Base-by-base conservation (phyloP, 1,140 invertebrate species). In the Zaprionus camerounensis region DNA sequence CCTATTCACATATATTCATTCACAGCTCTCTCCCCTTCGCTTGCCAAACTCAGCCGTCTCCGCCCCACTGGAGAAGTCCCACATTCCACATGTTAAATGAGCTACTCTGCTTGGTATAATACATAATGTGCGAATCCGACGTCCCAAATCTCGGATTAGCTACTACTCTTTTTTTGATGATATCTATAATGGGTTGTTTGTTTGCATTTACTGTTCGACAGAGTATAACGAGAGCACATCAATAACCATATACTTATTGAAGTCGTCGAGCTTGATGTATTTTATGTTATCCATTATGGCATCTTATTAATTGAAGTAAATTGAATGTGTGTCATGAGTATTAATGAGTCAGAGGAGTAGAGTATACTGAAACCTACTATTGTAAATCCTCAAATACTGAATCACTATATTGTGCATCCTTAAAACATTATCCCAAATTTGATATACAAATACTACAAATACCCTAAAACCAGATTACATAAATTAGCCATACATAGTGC, bases 1-100 rank as follows among this genome's bases (percentile, higher is more conserved):
- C 53, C 62, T 68, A 56, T 76, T 34, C 65, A 73, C 63, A 34
- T 49, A 31, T 49, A 20, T 20, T 22, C 38, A 68, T 55, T 57
- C 53, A 44, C 34, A 44, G 51, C 41, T 66, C 41, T 15, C 46
- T 17, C 53, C 20, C 38, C 4, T 26, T 41, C 20, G 51, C 28
- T 49, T 46, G 20, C 22, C 51, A 31, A 31, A 22, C 17, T n/a
- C 28, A 41, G 38, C 38, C 2, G 15, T 2, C 5, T n/a, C 15
- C 15, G 1, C 13, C 36, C 12, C 36, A 5, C 41, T 44, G 41
- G 41, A 44, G 41, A 6, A 59, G 26, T 2, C 28, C 15, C 12
- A 46, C 15, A 63, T 63, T 41, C 12, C 64, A 41, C 11, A 66
- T 28, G 64, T 66, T 49, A 36, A 64, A 58, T 69, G 28, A 46